Conservation (phyloP, 2,888 invertebrate genomes). For the Notocelia uddmanniana region DNA sequence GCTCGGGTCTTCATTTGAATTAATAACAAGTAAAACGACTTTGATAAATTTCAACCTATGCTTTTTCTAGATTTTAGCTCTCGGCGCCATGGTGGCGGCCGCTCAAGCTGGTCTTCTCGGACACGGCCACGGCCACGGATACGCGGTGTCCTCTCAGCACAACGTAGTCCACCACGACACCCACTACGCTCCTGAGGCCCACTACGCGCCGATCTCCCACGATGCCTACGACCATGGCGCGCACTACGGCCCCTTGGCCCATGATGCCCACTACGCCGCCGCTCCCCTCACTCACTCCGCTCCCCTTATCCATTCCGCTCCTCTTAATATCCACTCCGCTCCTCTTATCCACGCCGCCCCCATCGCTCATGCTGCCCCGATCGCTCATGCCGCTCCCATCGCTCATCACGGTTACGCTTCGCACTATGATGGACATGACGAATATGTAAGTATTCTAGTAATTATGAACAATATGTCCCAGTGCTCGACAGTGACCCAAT, state of each 20-base stretch:
- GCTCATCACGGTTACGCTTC: constrained; percentile 50
- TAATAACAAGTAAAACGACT: too few species aligned
- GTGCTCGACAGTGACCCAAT: too few species aligned
- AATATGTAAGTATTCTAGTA: constrained; percentile 55
- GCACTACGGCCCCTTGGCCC: constrained; percentile 57
- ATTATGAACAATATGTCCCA: not conserved
- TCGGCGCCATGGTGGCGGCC: constrained; percentile 73
- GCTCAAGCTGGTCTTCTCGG: constrained; percentile 82
- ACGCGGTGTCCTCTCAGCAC: constrained; percentile 59
- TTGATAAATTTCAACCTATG: not conserved
- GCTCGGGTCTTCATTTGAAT: too few species aligned
- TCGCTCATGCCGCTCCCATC: constrained; percentile 49
- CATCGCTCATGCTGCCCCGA: constrained; percentile 48
- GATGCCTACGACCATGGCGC: constrained; percentile 53
- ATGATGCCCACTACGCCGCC: constrained; percentile 57
- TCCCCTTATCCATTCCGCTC: constrained; percentile 51
- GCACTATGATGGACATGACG: constrained; percentile 54
- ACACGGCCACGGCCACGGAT: constrained; percentile 60
- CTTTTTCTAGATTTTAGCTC: constrained; percentile 68
- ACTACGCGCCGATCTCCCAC: constrained; percentile 43
- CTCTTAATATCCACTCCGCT: constrained; percentile 51
- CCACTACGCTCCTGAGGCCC: constrained; percentile 46
- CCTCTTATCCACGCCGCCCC: constrained; percentile 52
- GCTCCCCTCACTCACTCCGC: constrained; percentile 50
- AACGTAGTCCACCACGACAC: constrained; percentile 57